A percentile compares a stretch with the other conserved stretches of the same genome.
Evolutionary conservation across 2,797 vertebrate species (phyloP).

Genomic region (Scyliorhinus canicula): DNA sequence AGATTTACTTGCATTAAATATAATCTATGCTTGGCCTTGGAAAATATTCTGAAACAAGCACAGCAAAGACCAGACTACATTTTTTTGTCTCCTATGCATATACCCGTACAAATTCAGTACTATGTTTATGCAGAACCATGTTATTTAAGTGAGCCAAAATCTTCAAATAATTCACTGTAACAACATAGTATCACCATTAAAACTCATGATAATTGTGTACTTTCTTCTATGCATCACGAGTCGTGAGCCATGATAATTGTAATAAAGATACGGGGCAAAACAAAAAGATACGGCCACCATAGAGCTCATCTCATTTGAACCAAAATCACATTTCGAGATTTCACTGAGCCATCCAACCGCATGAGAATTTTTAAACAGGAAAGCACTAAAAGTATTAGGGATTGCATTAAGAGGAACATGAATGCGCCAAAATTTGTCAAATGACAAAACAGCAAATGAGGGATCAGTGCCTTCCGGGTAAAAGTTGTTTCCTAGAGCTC

Average conservation of each 20-base stretch:
- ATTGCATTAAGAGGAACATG: background rate
- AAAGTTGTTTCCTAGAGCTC: background rate
- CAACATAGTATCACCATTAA: background rate
- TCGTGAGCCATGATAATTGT: constrained; percentile 13
- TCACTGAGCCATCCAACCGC: background rate
- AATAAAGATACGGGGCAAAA: background rate
- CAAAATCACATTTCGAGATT: background rate
- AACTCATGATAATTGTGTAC: background rate
- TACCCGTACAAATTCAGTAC: background rate
- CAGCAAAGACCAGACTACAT: background rate
- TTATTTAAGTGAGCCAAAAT: constrained; percentile 13
- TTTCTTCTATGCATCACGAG: background rate
- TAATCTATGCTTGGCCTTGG: constrained; percentile 20
- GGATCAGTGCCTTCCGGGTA: background rate
- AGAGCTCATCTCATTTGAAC: background rate
- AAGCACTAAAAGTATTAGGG: background rate
- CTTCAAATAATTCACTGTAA: background rate
- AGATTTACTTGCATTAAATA: background rate
- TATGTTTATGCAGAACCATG: background rate
- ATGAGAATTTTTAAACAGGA: background rate
- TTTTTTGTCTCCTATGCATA: background rate
- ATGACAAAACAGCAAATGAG: background rate
- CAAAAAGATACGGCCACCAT: background rate
- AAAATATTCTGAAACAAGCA: constrained; percentile 12
- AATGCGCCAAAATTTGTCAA: background rate